Conservation (phyloP, 1,140 invertebrate species). For the Drosophila albomicans region DNA sequence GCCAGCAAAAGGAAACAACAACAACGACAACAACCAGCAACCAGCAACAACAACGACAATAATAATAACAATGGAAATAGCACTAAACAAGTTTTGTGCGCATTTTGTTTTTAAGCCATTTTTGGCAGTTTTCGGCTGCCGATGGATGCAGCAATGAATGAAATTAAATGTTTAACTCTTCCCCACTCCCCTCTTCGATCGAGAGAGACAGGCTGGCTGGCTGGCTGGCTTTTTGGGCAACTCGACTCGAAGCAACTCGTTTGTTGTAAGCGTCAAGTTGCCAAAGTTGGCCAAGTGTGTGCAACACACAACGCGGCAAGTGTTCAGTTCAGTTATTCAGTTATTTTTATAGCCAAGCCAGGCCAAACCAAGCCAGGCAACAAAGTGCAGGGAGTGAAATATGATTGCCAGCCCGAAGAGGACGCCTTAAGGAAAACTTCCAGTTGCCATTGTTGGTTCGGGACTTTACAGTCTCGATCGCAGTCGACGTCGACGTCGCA, state of each 20-base stretch:
- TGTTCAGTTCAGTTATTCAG: conserved; percentile 15
- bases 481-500: background rate
- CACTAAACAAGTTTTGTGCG: conserved; percentile 40
- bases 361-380: conserved; percentile 9
- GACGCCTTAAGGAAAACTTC: conserved; percentile 56
- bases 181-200: background rate
- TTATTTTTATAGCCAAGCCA: conserved; percentile 19
- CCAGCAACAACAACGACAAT: conserved; percentile 5
- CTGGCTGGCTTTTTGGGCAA: conserved; percentile 46
- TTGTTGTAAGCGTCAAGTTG: conserved; percentile 73
- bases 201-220: conserved; percentile 37
- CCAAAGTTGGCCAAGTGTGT: conserved; percentile 81
- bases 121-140: conserved; percentile 60
- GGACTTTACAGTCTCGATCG: background rate
- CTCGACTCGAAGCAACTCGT: conserved; percentile 61
- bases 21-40: background rate
- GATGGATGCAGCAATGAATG: conserved; percentile 76
- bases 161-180: conserved; percentile 71
- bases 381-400: conserved; percentile 77
- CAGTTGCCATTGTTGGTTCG: conserved; percentile 20
- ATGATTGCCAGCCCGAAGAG: conserved; percentile 65
- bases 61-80: conserved; percentile 50
- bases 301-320: conserved; percentile 59
- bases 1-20: conserved; percentile 26
- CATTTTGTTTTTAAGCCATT: conserved; percentile 34